These are phyloP conservation scores for Rhinopithecus roxellana DNA, from an alignment of 2,113 vertebrate species.

Conservation along the genomic window DNA sequence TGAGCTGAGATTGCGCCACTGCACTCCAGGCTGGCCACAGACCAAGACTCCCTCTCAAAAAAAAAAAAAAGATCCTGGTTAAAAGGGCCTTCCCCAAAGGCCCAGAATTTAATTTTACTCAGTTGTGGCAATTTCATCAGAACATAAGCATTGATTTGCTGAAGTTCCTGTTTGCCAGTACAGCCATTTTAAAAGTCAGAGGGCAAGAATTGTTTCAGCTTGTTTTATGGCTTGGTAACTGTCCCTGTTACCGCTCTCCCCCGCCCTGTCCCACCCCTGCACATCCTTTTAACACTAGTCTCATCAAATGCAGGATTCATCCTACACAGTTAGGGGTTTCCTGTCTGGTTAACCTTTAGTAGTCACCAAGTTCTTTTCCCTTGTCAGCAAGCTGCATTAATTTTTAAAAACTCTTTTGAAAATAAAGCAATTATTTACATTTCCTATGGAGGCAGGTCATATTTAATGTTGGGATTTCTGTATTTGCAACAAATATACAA, in stretches of 20 bases:
- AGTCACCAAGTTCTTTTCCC: conserved; percentile 1
- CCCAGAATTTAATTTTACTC: conserved; percentile 9
- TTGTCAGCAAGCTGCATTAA: background rate
- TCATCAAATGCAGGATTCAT: conserved; percentile 41
- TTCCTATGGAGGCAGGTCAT: background rate
- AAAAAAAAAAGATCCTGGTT: background rate
- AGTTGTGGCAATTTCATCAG: background rate
- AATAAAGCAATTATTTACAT: conserved; percentile 35
- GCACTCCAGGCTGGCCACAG: no score
- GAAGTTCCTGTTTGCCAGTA: background rate
- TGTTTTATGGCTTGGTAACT: background rate
- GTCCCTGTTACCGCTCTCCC: background rate
- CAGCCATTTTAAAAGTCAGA: conserved; percentile 28
- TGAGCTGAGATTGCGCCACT: no score
- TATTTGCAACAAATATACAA: background rate
- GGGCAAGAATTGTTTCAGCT: background rate
- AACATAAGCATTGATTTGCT: background rate
- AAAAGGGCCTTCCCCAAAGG: background rate
- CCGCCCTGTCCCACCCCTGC: background rate
- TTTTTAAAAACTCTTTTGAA: conserved; percentile 34
- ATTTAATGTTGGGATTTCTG: background rate
- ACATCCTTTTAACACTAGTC: conserved; percentile 49
- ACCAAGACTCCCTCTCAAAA: no score
- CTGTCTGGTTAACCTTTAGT: conserved; percentile 37
- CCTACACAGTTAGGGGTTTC: conserved; percentile 54